Conservation (phyloP, 2,888 invertebrate species). For the Andrena marginata region DNA sequence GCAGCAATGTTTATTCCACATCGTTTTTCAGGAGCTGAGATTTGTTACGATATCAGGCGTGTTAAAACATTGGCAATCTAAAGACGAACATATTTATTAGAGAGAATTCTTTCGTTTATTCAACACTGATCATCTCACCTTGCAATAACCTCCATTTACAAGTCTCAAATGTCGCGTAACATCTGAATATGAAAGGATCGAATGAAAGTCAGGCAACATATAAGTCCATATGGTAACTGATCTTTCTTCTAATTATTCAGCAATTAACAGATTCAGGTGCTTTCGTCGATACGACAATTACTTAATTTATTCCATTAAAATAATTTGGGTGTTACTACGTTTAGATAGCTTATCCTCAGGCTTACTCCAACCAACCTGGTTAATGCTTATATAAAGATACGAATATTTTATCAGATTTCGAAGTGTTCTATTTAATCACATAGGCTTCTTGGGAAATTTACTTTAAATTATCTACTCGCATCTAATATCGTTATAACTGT, state of each 20-base stretch:
- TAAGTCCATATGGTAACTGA: constrained; percentile 64
- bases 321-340: constrained; percentile 70
- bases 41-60: not conserved
- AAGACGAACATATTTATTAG: not conserved
- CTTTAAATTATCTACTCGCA: constrained; percentile 64
- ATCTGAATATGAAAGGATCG: not conserved
- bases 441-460: constrained; percentile 70
- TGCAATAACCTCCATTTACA: not conserved
- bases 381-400: constrained; percentile 69
- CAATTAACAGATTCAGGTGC: constrained; percentile 73
- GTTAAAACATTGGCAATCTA: not conserved
- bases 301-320: constrained; percentile 63
- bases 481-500: constrained; percentile 70
- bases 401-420: constrained; percentile 60
- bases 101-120: too few relatives aligned
- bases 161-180: not conserved
- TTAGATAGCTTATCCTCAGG: constrained; percentile 68
- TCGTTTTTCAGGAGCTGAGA: too few relatives aligned
- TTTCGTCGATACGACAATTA: constrained; percentile 68
- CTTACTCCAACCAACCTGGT: constrained; percentile 71
- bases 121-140: too few relatives aligned
- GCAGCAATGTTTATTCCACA: too few relatives aligned
- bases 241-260: constrained; percentile 71
- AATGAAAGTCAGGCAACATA: constrained; percentile 36
- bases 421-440: constrained; percentile 65